phyloP scores from a whole-genome alignment of 2,113 vertebrate genomes.

The Phyllopteryx taeniolatus region DNA sequence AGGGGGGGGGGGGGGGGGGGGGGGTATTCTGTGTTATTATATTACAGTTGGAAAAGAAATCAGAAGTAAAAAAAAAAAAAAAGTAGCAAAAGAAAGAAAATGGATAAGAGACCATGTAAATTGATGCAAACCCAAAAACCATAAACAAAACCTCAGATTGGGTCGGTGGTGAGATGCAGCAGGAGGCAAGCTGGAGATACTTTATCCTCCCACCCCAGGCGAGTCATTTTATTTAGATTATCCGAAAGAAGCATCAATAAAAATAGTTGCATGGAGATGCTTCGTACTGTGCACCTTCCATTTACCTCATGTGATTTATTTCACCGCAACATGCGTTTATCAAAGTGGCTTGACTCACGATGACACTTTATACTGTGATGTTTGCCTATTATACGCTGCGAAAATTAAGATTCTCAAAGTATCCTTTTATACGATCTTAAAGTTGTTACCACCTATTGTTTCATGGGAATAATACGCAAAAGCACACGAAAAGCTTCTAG shows the following conservation, averaged over 20 bases:
- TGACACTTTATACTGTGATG: not conserved
- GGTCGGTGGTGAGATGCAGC: not conserved
- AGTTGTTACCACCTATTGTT: not conserved
- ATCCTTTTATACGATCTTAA: not conserved
- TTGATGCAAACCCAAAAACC: not conserved
- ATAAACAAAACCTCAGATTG: not conserved
- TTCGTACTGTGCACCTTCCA: not conserved
- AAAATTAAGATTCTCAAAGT: not conserved
- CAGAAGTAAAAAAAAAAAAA: not conserved
- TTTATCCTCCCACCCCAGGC: not conserved
- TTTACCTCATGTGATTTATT: conserved; percentile 1
- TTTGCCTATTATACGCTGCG: not conserved
- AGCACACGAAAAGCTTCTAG: not conserved
- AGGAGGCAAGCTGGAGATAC: not conserved
- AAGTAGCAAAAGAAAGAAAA: not conserved
- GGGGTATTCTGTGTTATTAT: not conserved
- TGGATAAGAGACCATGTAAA: not conserved
- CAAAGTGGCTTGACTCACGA: not conserved
- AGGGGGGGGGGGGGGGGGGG: too few relatives aligned
- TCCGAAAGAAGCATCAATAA: not conserved
- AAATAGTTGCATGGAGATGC: not conserved
- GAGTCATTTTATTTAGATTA: not conserved
- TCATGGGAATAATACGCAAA: not conserved
- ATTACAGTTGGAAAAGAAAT: not conserved
- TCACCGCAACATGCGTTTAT: not conserved